Evolutionary conservation across 2,797 vertebrate species (phyloP).

Genomic region (Podarcis lilfordi): DNA sequence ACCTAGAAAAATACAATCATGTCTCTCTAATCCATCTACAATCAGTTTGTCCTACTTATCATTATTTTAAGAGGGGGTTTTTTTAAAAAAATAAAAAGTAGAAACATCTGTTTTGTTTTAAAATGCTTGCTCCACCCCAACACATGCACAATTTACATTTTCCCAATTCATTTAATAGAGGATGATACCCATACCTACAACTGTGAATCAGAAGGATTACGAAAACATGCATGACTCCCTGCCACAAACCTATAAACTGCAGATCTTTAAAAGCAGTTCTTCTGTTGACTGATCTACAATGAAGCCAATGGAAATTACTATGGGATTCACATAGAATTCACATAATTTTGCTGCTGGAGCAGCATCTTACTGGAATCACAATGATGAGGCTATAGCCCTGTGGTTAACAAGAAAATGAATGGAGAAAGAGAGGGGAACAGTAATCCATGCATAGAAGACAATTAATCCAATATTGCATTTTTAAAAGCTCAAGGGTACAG

Average conservation of each 20-base stretch:
- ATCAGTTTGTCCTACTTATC: not conserved
- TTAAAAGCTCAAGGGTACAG: not conserved
- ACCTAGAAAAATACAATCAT: constrained; percentile 31
- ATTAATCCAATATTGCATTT: constrained; percentile 36
- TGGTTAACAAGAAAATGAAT: constrained; percentile 38
- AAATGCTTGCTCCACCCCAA: not conserved
- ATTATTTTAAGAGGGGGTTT: too few relatives aligned
- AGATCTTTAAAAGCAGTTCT: not conserved
- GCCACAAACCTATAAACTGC: not conserved
- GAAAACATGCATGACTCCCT: not conserved
- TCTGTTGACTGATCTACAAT: not conserved
- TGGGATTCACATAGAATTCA: not conserved
- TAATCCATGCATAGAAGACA: accelerated
- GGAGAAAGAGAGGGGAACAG: not conserved
- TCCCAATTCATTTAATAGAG: not conserved
- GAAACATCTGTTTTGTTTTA: not conserved
- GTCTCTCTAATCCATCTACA: not conserved
- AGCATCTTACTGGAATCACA: not conserved
- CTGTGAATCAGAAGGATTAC: not conserved
- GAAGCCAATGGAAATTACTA: not conserved
- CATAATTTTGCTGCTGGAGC: not conserved
- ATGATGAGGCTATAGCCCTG: not conserved
- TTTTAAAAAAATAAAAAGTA: too few relatives aligned
- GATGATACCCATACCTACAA: not conserved
- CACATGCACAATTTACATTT: too few relatives aligned